These are phyloP conservation scores for Porites lutea DNA, from an alignment of 64 coral and sea anemone genomes.

Conservation along the genomic window DNA sequence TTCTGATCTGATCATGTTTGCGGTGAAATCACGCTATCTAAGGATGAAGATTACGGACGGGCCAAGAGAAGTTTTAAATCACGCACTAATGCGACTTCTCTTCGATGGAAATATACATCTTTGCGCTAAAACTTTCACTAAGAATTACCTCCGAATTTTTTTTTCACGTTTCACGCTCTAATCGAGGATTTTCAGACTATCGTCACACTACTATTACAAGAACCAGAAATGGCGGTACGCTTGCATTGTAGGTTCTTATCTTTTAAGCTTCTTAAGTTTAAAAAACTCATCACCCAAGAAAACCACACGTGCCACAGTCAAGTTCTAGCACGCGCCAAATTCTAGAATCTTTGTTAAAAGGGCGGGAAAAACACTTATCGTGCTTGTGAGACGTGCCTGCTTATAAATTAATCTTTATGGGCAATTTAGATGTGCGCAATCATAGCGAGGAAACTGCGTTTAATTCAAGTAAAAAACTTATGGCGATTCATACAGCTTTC, in stretches of 20 bases:
- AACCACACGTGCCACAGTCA: neutral
- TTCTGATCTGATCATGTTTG: neutral
- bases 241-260: neutral
- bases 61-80: too few relatives aligned
- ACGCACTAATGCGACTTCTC: too few relatives aligned
- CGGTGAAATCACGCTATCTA: neutral
- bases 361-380: neutral
- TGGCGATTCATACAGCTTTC: conserved; percentile 22
- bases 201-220: neutral
- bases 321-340: neutral
- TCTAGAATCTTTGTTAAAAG: neutral
- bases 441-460: neutral
- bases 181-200: neutral
- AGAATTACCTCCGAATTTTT: neutral
- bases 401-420: neutral
- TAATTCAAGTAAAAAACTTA: neutral
- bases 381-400: neutral
- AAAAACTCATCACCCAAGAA: neutral
- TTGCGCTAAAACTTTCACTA: neutral
- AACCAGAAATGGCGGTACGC: neutral
- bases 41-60: too few relatives aligned
- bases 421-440: conserved; percentile 3
- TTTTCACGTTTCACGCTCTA: neutral
- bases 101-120: too few relatives aligned
- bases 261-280: neutral